Evolutionary conservation across 2,113 vertebrate species (phyloP).

Genomic region (Pteropus alecto): DNA sequence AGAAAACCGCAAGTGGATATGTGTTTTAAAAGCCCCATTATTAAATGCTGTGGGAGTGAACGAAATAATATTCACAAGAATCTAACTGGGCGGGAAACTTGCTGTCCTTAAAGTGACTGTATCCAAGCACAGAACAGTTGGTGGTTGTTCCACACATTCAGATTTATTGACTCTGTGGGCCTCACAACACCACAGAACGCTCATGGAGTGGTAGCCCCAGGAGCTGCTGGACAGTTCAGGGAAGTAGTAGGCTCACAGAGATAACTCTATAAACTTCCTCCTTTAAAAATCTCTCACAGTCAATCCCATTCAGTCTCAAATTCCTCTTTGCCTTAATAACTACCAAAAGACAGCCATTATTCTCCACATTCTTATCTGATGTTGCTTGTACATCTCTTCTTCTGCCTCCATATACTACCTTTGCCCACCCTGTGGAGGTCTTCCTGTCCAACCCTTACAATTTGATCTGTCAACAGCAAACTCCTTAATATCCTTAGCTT

Average conservation of each 20-base stretch:
- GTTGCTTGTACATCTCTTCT: no score
- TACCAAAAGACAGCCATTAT: not conserved
- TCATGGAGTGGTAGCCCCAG: accelerated
- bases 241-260: not conserved
- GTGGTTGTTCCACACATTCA: not conserved
- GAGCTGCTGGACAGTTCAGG: not conserved
- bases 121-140: not conserved
- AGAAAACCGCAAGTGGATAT: not conserved
- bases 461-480: not conserved
- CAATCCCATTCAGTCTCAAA: not conserved
- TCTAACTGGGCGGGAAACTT: not conserved
- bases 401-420: not conserved
- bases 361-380: no score
- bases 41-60: not conserved
- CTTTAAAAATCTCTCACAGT: not conserved
- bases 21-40: not conserved
- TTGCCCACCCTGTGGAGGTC: not conserved
- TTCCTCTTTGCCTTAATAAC: not conserved
- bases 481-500: not conserved
- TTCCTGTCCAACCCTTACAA: not conserved
- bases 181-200: not conserved
- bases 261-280: not conserved
- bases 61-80: not conserved
- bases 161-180: not conserved
- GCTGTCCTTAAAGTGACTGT: not conserved